A percentile compares a stretch with the other conserved stretches of the same genome.
These are phyloP conservation scores for Nipponia nippon DNA, from an alignment of 2,113 vertebrate species.

Conservation along the genomic window DNA sequence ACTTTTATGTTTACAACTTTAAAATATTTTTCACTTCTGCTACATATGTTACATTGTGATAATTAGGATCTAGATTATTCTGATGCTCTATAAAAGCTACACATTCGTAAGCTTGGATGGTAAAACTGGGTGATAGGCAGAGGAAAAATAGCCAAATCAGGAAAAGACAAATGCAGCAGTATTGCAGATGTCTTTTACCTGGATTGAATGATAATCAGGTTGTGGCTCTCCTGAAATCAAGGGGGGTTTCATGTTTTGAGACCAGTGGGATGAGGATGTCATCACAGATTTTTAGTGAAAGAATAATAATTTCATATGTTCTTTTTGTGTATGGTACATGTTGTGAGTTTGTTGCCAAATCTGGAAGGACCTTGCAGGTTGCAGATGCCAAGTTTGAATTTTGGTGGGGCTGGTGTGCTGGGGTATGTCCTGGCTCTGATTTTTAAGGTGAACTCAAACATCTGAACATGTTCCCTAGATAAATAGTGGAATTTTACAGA, in stretches of 20 bases:
- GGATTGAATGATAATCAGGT: conserved; percentile 39
- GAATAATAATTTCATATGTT: neutral
- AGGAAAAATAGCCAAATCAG: neutral
- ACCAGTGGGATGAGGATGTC: neutral
- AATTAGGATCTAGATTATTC: neutral
- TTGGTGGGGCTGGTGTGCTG: neutral
- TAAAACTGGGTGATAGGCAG: neutral
- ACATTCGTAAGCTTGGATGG: neutral
- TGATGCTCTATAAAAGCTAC: neutral
- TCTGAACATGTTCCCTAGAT: neutral
- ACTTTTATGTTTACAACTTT: conserved; percentile 3
- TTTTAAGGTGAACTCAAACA: neutral
- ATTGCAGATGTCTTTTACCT: conserved; percentile 56
- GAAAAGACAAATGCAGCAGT: conserved; percentile 48
- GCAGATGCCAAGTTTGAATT: neutral
- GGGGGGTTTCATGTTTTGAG: neutral
- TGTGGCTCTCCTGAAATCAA: neutral
- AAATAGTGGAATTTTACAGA: neutral
- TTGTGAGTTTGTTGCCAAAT: neutral
- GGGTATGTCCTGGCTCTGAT: neutral
- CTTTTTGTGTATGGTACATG: neutral
- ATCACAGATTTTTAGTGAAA: neutral
- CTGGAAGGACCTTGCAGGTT: neutral
- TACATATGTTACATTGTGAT: neutral
- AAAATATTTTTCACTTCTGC: neutral